phyloP scores from a whole-genome alignment of 1,140 invertebrate species.

The Metopolophium dirhodum region DNA sequence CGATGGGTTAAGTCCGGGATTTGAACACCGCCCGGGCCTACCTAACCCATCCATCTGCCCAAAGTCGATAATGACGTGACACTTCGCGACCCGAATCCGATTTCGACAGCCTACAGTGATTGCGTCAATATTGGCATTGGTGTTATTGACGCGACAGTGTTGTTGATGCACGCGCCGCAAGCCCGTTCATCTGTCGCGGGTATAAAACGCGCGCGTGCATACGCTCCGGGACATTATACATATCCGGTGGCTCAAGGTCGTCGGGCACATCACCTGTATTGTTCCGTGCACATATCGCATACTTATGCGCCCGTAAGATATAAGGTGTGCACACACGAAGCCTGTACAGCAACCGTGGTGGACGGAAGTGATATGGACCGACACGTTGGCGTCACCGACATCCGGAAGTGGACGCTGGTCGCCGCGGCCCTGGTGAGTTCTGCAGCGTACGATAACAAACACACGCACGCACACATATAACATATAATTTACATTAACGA shows the following conservation, averaged over 20 bases:
- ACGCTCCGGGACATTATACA: not conserved
- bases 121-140: not conserved
- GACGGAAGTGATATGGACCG: not conserved
- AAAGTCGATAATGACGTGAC: not conserved
- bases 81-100: not conserved
- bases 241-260: not conserved
- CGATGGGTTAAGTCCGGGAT: not conserved
- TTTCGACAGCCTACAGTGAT: not conserved
- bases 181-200: not conserved
- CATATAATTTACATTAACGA: not conserved
- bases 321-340: not conserved
- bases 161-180: not conserved
- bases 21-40: not conserved
- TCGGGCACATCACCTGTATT: not conserved
- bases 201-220: not conserved
- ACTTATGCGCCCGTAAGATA: not conserved
- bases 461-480: not conserved
- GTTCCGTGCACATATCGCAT: not conserved
- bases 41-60: too few relatives aligned
- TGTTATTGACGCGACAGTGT: not conserved
- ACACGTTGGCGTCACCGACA: not conserved
- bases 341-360: not conserved
- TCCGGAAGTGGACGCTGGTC: constrained; percentile 33
- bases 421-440: not conserved
- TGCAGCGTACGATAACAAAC: not conserved